Evolutionary conservation across 2,113 vertebrate genomes (phyloP).

Genomic region (Polypterus senegalus): DNA sequence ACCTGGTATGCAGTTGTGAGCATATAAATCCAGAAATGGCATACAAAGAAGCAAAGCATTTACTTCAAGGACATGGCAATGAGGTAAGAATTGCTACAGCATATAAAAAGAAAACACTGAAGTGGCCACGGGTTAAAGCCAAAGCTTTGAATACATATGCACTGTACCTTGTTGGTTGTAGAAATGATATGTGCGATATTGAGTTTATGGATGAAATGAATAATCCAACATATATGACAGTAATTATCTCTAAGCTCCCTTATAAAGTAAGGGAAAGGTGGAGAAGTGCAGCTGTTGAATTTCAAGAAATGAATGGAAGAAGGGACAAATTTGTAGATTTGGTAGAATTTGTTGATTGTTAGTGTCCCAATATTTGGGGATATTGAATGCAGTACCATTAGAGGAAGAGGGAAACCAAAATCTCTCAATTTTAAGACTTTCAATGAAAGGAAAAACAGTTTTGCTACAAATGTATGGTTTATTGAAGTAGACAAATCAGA

Average conservation of each 20-base stretch:
- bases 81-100: slow-evolving; percentile 4
- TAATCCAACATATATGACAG: slow-evolving; percentile 11
- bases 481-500: background rate
- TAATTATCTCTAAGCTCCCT: slow-evolving; percentile 4
- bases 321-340: slow-evolving; percentile 13
- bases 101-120: slow-evolving; percentile 12
- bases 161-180: slow-evolving; percentile 10
- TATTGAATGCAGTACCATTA: background rate
- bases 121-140: slow-evolving; percentile 11
- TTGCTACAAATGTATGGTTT: background rate
- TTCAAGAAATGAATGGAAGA: slow-evolving; percentile 1
- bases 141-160: slow-evolving; percentile 9
- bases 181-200: slow-evolving; percentile 11
- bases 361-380: background rate
- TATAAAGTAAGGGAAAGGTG: slow-evolving; percentile 15
- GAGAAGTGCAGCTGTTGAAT: slow-evolving; percentile 5
- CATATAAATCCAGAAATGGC: slow-evolving; percentile 7
- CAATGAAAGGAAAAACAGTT: background rate
- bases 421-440: background rate
- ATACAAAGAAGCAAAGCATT: slow-evolving; percentile 10
- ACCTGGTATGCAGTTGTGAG: slow-evolving; percentile 9
- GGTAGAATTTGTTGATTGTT: background rate
- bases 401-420: background rate
- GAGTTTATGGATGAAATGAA: slow-evolving; percentile 20
- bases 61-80: slow-evolving; percentile 1